Evolutionary conservation across 2,888 invertebrate species (phyloP), one percentile per base, ranked within the genome.

Genomic region (Diarsia dahlii): DNA sequence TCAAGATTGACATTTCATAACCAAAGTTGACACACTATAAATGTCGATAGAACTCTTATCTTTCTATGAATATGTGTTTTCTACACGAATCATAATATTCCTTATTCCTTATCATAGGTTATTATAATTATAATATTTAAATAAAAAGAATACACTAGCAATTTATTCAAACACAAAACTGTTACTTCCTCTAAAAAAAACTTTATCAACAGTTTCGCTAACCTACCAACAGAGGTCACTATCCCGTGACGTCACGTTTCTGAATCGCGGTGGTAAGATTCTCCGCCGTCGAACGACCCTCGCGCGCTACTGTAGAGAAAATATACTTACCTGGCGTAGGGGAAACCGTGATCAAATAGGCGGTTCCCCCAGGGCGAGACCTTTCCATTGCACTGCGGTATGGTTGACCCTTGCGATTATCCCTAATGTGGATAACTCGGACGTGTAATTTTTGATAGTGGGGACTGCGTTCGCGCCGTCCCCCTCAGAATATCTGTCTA

Each of bases 381-480:
- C 67, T 73, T 34, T 46, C 73, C 56, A 65, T 67, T 62, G 68
- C 63, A 62, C 62, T 60, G 65, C 74, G 63, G 56, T 12, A 28
- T n/a, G 74, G 71, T 56, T 76, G 56, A 76, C 58, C 64, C 73
- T 60, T 67, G 67, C 66, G 66, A 67, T 66, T 74, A 66, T 66
- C 65, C 66, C 66, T 66, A 60, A 74, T 67, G 66, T 60, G 66
- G 60, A 67, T 74, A 60, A 18, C 15, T 56, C 39, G 65, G 54
- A 71, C 71, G 62, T 62, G 71, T 63, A 52, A 60, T 60, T 60
- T 60, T 60, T 60, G 60, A 20, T 60, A 60, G 60, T 34, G 60
- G 60, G 60, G 34, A 60, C 60, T 60, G 60, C 60, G 60, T 60
- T 34, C 34, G 60, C 34, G 60, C 60, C 60, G 60, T 60, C 34